phyloP scores from a whole-genome alignment of 2,113 vertebrate species.

The Phalacrocorax pelagicus region DNA sequence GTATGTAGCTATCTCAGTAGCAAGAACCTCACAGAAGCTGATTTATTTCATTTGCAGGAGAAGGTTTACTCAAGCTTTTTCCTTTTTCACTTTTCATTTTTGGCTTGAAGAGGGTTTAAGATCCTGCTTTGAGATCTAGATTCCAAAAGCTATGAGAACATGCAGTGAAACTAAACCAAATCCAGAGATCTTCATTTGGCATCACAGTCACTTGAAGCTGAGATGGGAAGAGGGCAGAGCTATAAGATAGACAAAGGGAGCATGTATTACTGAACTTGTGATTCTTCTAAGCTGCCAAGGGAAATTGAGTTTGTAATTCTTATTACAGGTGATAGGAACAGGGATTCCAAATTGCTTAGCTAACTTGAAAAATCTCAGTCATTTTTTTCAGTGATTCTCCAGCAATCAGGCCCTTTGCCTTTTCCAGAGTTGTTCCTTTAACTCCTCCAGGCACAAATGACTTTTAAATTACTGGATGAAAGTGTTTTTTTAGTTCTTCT shows the following conservation, averaged over 20 bases:
- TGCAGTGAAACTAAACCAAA: not conserved
- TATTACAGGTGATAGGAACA: not conserved
- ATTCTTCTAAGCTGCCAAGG: not conserved
- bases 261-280: not conserved
- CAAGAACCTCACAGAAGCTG: not conserved
- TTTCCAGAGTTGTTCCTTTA: not conserved
- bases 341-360: not conserved
- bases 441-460: not conserved
- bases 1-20: slow-evolving; percentile 30
- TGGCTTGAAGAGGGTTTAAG: not conserved
- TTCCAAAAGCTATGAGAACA: not conserved
- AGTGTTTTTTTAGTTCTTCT: not conserved
- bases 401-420: not conserved
- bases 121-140: not conserved
- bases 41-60: not conserved
- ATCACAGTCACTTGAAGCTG: not conserved
- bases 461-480: not conserved
- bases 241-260: not conserved
- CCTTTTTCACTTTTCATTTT: not conserved
- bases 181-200: not conserved
- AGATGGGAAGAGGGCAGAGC: not conserved
- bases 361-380: slow-evolving; percentile 15
- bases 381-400: not conserved
- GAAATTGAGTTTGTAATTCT: not conserved
- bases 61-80: not conserved